Evolutionary conservation across 2,888 invertebrate species (phyloP).

Genomic region (Drosophila kuntzei): DNA sequence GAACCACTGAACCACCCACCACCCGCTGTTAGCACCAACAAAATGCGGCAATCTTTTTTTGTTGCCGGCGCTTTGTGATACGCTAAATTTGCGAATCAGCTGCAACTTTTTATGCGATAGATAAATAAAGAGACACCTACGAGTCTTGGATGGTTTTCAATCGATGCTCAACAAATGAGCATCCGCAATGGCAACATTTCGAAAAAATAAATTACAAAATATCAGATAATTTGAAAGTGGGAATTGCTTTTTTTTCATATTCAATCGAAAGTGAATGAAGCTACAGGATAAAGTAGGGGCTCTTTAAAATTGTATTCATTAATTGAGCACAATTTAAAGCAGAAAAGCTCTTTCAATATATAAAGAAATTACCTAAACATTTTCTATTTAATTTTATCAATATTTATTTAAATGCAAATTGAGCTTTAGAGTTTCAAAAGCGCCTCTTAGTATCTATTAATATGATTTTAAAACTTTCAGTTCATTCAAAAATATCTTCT

Average conservation of each 20-base stretch:
- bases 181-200: slow-evolving; percentile 28
- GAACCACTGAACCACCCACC: slow-evolving; percentile 37
- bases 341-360: background rate
- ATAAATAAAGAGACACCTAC: slow-evolving; percentile 66
- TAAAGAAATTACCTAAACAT: no score
- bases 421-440: background rate
- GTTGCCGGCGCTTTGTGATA: slow-evolving; percentile 60
- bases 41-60: slow-evolving; percentile 33
- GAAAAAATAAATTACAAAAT: background rate
- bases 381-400: no score
- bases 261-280: no score
- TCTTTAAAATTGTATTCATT: no score
- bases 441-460: background rate
- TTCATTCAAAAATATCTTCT: no score
- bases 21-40: slow-evolving; percentile 47
- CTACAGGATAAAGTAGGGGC: no score
- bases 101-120: slow-evolving; percentile 40
- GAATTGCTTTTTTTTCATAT: slow-evolving; percentile 1
- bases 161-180: slow-evolving; percentile 30
- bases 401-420: background rate
- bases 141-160: slow-evolving; percentile 12
- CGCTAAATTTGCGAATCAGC: slow-evolving; percentile 57
- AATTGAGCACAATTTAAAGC: no score
- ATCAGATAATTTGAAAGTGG: slow-evolving; percentile 2
- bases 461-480: no score